Evolutionary conservation across 2,113 vertebrate genomes (phyloP).

Genomic region (human (Homo sapiens)): GRCh38 chr15:71885001-71885500

Average conservation of each 20-base stretch:
- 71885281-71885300: conserved; percentile 5
- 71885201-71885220: not conserved
- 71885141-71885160: not conserved
- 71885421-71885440: not conserved
- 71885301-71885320: conserved; percentile 36
- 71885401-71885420: conserved; percentile 32
- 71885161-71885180: not conserved
- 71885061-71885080: not conserved
- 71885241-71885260: not conserved
- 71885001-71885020: not conserved
- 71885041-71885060: not conserved
- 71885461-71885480: not conserved
- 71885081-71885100: not conserved
- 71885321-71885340: not conserved
- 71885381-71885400: not conserved
- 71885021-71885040: not conserved
- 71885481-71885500: not conserved
- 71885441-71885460: not conserved
- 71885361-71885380: not conserved
- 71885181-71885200: not conserved
- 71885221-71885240: not conserved
- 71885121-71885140: not conserved
- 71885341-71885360: not conserved
- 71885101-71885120: not conserved
- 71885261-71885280: not conserved